A percentile compares a stretch with the other conserved stretches of the same genome.
phyloP scores from a whole-genome alignment of 2,113 vertebrate genomes.

The Cheirogaleus medius region DNA sequence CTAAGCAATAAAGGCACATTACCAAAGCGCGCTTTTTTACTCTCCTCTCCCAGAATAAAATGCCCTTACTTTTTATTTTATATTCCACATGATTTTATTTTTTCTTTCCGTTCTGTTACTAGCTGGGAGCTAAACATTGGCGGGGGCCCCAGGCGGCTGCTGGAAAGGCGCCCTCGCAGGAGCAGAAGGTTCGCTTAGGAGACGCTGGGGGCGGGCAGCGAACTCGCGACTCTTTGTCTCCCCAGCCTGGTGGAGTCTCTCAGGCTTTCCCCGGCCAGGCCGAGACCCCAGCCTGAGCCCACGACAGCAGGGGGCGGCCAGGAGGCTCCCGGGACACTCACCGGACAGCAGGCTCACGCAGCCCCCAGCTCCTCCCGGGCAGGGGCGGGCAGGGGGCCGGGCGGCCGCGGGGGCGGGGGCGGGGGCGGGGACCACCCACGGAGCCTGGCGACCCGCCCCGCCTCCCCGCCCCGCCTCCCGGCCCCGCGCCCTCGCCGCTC shows the following conservation, averaged over 20 bases:
- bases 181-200: background rate
- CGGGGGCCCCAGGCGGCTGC: conserved; percentile 36
- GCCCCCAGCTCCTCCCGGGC: fast-evolving
- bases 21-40: background rate
- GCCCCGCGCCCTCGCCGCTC: fast-evolving
- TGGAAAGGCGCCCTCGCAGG: conserved; percentile 54
- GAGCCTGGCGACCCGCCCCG: background rate
- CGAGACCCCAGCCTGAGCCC: background rate
- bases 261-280: background rate
- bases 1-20: background rate
- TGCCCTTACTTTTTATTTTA: conserved; percentile 1
- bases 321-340: background rate
- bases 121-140: conserved; percentile 58
- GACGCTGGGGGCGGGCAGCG: background rate
- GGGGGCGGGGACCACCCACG: conserved; percentile 57
- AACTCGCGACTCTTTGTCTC: background rate
- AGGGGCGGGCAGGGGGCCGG: fast-evolving
- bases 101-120: conserved; percentile 61
- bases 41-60: conserved; percentile 37
- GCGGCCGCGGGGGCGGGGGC: background rate
- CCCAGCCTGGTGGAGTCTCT: background rate
- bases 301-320: fast-evolving
- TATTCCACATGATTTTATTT: conserved; percentile 44
- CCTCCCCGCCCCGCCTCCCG: background rate
- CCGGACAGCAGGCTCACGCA: fast-evolving